Evolutionary conservation across 1,140 invertebrate genomes (phyloP).

Genomic region (Sitobion miscanthi): DNA sequence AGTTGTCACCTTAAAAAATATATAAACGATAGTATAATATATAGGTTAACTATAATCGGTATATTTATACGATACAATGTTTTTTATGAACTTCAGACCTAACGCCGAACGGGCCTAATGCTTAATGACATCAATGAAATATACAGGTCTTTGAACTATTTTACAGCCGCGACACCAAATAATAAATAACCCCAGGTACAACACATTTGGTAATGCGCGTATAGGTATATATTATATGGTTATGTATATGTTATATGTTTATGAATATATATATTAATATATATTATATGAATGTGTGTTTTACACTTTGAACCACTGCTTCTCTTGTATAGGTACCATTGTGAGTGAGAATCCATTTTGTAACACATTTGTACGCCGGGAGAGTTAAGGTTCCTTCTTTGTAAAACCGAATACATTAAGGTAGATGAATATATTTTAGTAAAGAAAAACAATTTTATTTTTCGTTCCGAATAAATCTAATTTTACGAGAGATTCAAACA

Average conservation of each 20-base stretch:
- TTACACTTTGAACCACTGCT: neutral
- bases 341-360: neutral
- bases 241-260: neutral
- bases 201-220: neutral
- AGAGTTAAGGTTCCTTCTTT: constrained; percentile 24
- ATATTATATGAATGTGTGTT: neutral
- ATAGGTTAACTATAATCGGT: too few species aligned
- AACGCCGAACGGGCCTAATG: neutral
- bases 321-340: neutral
- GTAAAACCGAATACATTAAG: constrained; percentile 5
- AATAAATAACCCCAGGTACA: neutral
- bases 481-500: neutral
- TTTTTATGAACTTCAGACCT: neutral
- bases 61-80: neutral
- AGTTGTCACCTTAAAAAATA: too few species aligned
- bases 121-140: neutral
- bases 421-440: constrained; percentile 12
- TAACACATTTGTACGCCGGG: neutral
- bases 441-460: constrained; percentile 1
- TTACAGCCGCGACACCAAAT: neutral
- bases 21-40: too few species aligned
- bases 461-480: neutral
- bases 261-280: neutral
- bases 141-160: neutral
- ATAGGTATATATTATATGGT: neutral